Evolutionary conservation across 2,888 invertebrate genomes (phyloP).

Genomic region (Lagria hirta): DNA sequence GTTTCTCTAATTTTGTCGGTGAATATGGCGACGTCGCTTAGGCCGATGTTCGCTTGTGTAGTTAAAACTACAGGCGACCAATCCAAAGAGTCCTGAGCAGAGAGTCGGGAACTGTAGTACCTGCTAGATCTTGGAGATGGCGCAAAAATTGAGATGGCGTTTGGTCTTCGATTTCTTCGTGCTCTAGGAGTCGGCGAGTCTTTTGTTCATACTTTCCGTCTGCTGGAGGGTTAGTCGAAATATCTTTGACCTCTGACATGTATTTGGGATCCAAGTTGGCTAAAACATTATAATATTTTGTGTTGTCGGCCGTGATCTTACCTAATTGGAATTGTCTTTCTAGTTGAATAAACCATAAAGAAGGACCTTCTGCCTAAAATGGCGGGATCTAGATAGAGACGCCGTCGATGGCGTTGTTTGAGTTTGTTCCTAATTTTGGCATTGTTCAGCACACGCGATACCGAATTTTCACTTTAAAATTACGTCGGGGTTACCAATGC

Average conservation of each 20-base stretch:
- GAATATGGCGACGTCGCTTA: slow-evolving; percentile 23
- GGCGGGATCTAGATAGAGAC: too few species aligned
- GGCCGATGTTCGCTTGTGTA: slow-evolving; percentile 12
- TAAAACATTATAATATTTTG: slow-evolving; percentile 30
- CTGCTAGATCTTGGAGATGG: slow-evolving; percentile 29
- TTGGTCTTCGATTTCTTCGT: slow-evolving; percentile 25
- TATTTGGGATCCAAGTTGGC: slow-evolving; percentile 29
- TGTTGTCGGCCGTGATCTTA: slow-evolving; percentile 26
- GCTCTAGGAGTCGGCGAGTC: slow-evolving; percentile 18
- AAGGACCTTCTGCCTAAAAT: too few species aligned
- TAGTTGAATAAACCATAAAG: slow-evolving; percentile 33
- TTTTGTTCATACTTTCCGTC: slow-evolving; percentile 27
- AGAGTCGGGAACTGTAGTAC: slow-evolving; percentile 24
- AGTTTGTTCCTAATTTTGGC: too few species aligned
- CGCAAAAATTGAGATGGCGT: slow-evolving; percentile 38
- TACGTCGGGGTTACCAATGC: too few species aligned
- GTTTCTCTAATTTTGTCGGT: slow-evolving; percentile 20
- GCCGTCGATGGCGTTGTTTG: too few species aligned
- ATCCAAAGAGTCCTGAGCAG: slow-evolving; percentile 28
- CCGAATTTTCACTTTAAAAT: too few species aligned
- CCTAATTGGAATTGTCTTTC: slow-evolving; percentile 24
- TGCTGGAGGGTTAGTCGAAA: slow-evolving; percentile 31
- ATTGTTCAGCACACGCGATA: too few species aligned
- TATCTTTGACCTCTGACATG: slow-evolving; percentile 34
- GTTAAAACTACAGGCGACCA: slow-evolving; percentile 26